These are phyloP conservation scores for Danio kyathit DNA, from an alignment of 2,797 vertebrate species.

Conservation along the genomic window DNA sequence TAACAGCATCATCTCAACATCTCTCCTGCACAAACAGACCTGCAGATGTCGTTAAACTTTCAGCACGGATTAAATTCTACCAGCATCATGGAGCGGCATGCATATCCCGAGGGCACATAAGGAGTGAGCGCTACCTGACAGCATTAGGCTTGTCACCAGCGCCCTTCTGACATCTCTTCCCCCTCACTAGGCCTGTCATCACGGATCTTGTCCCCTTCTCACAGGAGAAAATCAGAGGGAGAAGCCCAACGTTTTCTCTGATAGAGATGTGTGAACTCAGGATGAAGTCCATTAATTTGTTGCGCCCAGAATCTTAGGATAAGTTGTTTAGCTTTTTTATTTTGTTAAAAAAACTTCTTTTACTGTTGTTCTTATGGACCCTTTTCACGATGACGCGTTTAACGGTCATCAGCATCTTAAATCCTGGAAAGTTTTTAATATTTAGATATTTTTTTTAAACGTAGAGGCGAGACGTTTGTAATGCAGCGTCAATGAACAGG, in stretches of 20 bases:
- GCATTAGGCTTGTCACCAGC: constrained; percentile 53
- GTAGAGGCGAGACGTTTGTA: too few species aligned
- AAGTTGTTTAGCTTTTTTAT: background rate
- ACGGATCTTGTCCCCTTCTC: constrained; percentile 46
- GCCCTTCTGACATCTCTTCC: constrained; percentile 57
- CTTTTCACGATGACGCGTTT: too few species aligned
- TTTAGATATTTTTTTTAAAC: too few species aligned
- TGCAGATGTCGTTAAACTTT: constrained; percentile 46
- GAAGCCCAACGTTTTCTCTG: background rate
- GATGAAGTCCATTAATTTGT: background rate
- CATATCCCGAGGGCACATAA: constrained; percentile 51
- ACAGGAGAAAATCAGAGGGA: constrained; percentile 42
- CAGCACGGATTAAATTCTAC: constrained; percentile 56
- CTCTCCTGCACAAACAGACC: constrained; percentile 49
- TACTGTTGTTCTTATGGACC: background rate
- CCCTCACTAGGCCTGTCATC: constrained; percentile 58
- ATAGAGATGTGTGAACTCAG: background rate
- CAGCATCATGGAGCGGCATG: constrained; percentile 33
- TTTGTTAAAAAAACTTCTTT: background rate
- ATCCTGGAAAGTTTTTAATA: too few species aligned
- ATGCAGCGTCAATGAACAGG: too few species aligned
- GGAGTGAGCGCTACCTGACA: constrained; percentile 53
- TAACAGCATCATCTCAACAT: constrained; percentile 39
- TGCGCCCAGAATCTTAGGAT: background rate
- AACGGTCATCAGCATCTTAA: too few species aligned